These are phyloP conservation scores for Microcebus jonahi DNA, from an alignment of 2,113 vertebrate species.

Conservation along the genomic window DNA sequence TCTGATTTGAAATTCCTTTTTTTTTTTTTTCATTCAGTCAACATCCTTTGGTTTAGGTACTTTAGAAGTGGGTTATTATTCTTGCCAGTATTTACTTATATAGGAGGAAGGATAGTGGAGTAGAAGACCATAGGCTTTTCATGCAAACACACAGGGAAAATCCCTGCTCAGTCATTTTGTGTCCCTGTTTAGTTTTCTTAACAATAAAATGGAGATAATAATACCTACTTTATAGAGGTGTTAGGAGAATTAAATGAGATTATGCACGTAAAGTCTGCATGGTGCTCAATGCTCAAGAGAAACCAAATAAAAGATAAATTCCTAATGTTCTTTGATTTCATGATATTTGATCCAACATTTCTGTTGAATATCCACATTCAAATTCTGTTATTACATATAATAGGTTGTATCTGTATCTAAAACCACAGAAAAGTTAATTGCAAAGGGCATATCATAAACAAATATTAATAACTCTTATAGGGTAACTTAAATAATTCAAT, in stretches of 20 bases:
- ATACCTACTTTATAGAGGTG: not conserved
- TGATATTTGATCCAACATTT: not conserved
- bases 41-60: not conserved
- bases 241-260: not conserved
- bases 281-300: not conserved
- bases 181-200: not conserved
- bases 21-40: not conserved
- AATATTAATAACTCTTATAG: not conserved
- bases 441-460: not conserved
- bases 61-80: not conserved
- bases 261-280: not conserved
- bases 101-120: not conserved
- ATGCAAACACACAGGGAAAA: rapidly evolving
- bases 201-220: not conserved
- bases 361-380: not conserved
- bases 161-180: not conserved
- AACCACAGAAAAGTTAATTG: conserved; percentile 1
- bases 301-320: not conserved
- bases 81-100: not conserved
- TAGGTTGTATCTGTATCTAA: not conserved
- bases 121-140: not conserved
- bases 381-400: not conserved
- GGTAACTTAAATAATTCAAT: not conserved
- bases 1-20: not conserved
- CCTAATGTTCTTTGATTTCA: not conserved